Evolutionary conservation across 2,888 invertebrate species (phyloP).

Genomic region (Drosophila anomalata): DNA sequence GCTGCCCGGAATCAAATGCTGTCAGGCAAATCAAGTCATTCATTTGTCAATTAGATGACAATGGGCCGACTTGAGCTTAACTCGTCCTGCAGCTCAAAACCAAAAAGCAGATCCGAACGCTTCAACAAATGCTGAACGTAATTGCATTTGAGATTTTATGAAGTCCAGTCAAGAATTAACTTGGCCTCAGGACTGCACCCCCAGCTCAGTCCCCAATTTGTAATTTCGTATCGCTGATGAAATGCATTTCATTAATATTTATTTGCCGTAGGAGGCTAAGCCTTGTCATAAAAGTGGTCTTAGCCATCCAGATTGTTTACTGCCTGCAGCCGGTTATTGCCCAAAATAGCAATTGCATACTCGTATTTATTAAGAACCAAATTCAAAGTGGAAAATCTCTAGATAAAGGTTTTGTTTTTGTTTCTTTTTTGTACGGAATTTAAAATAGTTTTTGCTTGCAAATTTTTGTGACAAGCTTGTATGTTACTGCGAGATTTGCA

Average conservation of each 20-base stretch:
- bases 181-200: constrained; percentile 5
- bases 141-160: constrained; percentile 62
- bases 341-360: constrained; percentile 5
- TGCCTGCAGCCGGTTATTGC: constrained; percentile 2
- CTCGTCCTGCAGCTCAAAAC: constrained; percentile 18
- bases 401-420: constrained; percentile 4
- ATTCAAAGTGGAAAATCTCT: constrained; percentile 8
- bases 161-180: constrained; percentile 34
- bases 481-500: background rate
- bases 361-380: background rate
- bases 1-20: constrained; percentile 56
- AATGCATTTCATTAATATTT: constrained; percentile 60
- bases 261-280: constrained; percentile 23
- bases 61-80: constrained; percentile 48
- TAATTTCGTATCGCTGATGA: constrained; percentile 45
- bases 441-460: background rate
- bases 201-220: constrained; percentile 26
- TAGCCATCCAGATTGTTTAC: constrained; percentile 8
- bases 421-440: constrained; percentile 1
- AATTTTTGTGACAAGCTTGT: background rate
- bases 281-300: constrained; percentile 9
- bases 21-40: constrained; percentile 68
- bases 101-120: constrained; percentile 28
- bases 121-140: constrained; percentile 44
- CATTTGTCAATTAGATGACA: constrained; percentile 74